Evolutionary conservation across 2,888 invertebrate species (phyloP), one percentile per base, ranked within the genome.

Genomic region (Listrodromus nycthemerus): DNA sequence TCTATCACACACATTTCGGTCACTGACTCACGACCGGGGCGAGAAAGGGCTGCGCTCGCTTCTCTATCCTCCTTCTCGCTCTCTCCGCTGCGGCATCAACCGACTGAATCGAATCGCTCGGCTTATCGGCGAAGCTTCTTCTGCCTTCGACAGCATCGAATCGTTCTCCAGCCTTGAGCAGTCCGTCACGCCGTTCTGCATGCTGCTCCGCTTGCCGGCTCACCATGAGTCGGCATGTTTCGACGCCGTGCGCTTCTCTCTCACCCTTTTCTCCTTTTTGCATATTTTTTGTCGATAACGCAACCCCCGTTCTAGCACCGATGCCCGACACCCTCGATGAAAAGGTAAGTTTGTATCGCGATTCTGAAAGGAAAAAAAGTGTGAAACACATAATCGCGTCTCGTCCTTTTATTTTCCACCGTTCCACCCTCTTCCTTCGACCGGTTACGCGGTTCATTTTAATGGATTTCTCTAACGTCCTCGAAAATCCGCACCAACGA

Each of bases 101-200:
- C 30, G 30, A 27, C 37, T 71, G 55, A 84, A 88, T 87, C 88
- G 84, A 88, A 89, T 88, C 87, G 89, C 88, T 89, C 87, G 85
- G 89, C 88, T 88, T 89, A 89, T 90, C 89, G 88, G 79, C 86
- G 78, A 81, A 66, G 27, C 41, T 55, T 58, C 41, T 55, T 58
- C 69, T 58, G 30, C 30, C 69, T 41, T 45, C 45, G 19, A 4
- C 21, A 24, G 69, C 30, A 27, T 55, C 58, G 61, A 66, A 61
- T 37, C 58, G 48, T 69, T 48, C 21, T 21, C 50, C 21, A 50
- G 45, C 13, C 21, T 30, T 33, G 30, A 48, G 27, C 63, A 21
- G 33, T 33, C 33, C 30, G 55, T 58, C 61, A 30, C 58, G 58
- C 27, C 61, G 24, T n/a, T 41, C 74, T 50, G 48, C 48, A 63